Percentiles rank a stretch among this genome's conserved stretches.
phyloP scores from a whole-genome alignment of 37 sponge, comb jelly and placozoan species.

The Oscarella lobularis region DNA sequence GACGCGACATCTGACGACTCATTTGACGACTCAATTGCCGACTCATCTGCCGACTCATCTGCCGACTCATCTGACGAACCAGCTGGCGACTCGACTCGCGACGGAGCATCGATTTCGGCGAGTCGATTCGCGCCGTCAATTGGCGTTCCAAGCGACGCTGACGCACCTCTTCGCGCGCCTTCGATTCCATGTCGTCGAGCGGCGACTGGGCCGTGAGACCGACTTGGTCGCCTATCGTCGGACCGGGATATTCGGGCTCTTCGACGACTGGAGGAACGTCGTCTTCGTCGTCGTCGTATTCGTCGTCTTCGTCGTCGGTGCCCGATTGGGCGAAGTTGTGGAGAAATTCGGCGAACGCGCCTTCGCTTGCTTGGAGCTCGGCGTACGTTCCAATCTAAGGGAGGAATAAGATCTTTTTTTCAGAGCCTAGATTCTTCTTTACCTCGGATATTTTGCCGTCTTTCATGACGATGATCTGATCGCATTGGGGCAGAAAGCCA shows the following conservation, averaged over 20 bases:
- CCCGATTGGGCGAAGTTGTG: conserved; percentile 67
- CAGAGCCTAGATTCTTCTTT: not conserved
- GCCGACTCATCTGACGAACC: not conserved
- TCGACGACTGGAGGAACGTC: no score
- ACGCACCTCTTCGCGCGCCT: not conserved
- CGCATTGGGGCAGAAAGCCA: conserved; percentile 82
- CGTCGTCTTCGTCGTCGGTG: not conserved
- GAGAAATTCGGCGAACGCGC: conserved; percentile 76
- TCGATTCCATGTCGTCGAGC: not conserved
- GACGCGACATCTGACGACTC: no score
- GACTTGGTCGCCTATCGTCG: no score
- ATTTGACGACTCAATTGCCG: no score
- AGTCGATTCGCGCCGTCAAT: not conserved
- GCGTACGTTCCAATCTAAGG: conserved; percentile 46
- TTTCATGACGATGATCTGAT: conserved; percentile 60
- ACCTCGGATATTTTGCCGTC: conserved; percentile 67
- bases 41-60: not conserved
- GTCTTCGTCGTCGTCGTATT: no score
- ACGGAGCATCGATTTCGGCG: not conserved
- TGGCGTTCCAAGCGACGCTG: not conserved
- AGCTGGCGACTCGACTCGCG: not conserved
- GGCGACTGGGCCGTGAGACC: not conserved
- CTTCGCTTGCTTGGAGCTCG: conserved; percentile 69
- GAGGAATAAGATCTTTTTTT: not conserved
- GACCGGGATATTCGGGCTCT: no score